Conservation (phyloP, 37 sponge, comb jelly and placozoan species). For the Spongilla lacustris region DNA sequence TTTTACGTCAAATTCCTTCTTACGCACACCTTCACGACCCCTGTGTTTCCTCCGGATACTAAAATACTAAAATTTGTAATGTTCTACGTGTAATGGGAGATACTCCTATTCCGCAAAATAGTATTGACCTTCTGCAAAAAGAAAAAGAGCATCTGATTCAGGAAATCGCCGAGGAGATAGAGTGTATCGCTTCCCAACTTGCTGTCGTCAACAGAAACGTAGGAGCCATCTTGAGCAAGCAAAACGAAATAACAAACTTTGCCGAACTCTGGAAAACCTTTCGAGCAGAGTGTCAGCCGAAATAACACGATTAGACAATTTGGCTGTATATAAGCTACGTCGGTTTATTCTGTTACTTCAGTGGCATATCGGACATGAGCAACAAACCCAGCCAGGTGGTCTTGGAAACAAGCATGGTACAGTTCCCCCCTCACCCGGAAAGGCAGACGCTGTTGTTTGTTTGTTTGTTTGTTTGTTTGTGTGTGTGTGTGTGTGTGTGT, state of each 20-base stretch:
- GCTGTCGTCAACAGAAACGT: conserved; percentile 13
- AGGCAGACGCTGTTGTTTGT: no score
- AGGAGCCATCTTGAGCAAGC: not conserved
- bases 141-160: conserved; percentile 16
- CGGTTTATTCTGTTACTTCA: not conserved
- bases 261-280: conserved; percentile 11
- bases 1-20: not conserved
- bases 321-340: not conserved
- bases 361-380: not conserved
- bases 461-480: no score
- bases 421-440: no score
- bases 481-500: conserved; percentile 1
- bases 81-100: conserved; percentile 2
- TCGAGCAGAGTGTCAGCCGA: not conserved
- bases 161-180: conserved; percentile 12
- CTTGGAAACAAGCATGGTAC: conserved; percentile 85
- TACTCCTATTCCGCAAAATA: not conserved
- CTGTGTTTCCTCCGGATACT: not conserved
- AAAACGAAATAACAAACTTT: not conserved
- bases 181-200: not conserved
- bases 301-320: not conserved
- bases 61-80: not conserved
- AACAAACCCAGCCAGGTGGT: conserved; percentile 56
- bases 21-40: not conserved
- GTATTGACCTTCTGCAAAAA: not conserved